These are phyloP conservation scores for Adelges cooleyi DNA, from an alignment of 1,140 invertebrate genomes.

Conservation along the genomic window DNA sequence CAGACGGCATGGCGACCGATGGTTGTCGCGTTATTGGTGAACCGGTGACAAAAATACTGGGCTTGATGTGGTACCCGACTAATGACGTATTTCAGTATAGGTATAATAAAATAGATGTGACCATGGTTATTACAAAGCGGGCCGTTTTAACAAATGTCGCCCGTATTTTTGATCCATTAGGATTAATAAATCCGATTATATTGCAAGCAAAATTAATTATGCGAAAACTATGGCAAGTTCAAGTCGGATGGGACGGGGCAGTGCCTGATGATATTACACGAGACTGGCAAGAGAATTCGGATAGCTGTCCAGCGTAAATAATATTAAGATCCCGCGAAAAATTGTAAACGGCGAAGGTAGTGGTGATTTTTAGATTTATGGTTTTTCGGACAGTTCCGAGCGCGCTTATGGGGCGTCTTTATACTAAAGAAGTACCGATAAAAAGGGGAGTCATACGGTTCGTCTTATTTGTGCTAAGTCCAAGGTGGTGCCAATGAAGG, in stretches of 20 bases:
- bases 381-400: constrained; percentile 28
- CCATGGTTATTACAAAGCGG: background rate
- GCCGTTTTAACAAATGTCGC: background rate
- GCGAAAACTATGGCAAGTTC: background rate
- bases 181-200: background rate
- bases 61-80: no score
- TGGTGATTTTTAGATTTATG: background rate
- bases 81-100: background rate
- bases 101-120: background rate
- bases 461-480: constrained; percentile 36
- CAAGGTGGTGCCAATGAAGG: constrained; percentile 37
- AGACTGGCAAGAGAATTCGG: background rate
- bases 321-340: background rate
- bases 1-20: no score
- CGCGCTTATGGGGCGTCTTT: constrained; percentile 13
- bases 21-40: no score
- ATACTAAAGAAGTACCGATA: background rate
- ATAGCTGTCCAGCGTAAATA: background rate
- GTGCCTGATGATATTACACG: background rate
- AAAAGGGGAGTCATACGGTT: background rate
- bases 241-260: background rate
- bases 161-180: background rate
- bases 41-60: no score
- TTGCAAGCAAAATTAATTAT: background rate
- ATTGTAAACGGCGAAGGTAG: background rate